Conservation (phyloP, 2,797 vertebrate species). For the Threskiornis aethiopicus region DNA sequence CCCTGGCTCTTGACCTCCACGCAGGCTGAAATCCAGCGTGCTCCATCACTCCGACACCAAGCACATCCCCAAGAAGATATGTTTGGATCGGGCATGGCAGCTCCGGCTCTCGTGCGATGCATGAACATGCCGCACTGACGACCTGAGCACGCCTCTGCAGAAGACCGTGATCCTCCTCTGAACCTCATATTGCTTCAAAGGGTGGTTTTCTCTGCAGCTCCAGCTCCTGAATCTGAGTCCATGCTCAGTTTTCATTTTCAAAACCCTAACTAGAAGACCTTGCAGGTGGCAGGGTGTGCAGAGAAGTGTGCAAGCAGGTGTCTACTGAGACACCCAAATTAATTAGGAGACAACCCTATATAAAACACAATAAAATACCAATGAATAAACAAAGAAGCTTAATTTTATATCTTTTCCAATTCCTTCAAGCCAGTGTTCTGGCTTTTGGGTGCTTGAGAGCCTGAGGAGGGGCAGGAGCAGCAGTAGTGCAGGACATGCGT, state of each 20-base stretch:
- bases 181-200: background rate
- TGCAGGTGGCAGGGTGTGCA: background rate
- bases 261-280: background rate
- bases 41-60: background rate
- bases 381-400: background rate
- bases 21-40: background rate
- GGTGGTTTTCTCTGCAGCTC: background rate
- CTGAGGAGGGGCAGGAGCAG: background rate
- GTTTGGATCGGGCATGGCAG: background rate
- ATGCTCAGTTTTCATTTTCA: background rate
- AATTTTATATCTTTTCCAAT: background rate
- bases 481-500: background rate
- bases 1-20: background rate
- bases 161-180: background rate
- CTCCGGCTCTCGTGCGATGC: background rate
- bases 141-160: background rate
- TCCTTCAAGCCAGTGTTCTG: background rate
- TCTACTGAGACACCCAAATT: background rate
- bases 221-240: background rate
- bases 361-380: background rate
- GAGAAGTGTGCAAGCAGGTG: background rate
- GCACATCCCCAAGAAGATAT: background rate
- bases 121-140: background rate
- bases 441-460: background rate
- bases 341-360: background rate